Evolutionary conservation across 2,797 vertebrate genomes (phyloP).

Genomic region (Botia kubotai): DNA sequence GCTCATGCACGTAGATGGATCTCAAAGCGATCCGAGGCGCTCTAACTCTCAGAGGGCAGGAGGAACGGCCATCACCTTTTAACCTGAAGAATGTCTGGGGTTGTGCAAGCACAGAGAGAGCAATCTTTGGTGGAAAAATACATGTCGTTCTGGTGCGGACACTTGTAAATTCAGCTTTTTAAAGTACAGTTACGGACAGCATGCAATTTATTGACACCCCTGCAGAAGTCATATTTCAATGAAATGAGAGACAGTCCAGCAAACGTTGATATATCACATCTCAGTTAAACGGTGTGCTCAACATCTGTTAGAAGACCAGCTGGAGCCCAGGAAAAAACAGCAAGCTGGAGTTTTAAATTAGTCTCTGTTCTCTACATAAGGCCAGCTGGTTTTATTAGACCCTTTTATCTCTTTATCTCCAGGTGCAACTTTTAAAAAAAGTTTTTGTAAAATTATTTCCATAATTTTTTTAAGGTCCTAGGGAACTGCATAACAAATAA

Average conservation of each 20-base stretch:
- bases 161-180: constrained; percentile 2
- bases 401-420: constrained; percentile 38
- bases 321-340: constrained; percentile 11
- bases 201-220: constrained; percentile 21
- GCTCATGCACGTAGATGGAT: constrained; percentile 25
- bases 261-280: constrained; percentile 29
- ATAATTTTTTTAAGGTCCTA: neutral
- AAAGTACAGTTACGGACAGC: constrained; percentile 14
- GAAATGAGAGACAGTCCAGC: constrained; percentile 20
- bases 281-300: constrained; percentile 17
- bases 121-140: constrained; percentile 7
- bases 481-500: neutral
- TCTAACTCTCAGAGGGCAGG: neutral
- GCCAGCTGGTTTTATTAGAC: constrained; percentile 26
- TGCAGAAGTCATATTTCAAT: constrained; percentile 25
- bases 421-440: constrained; percentile 32
- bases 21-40: constrained; percentile 33
- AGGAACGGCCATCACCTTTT: constrained; percentile 19
- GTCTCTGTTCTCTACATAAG: constrained; percentile 23
- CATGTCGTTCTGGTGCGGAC: neutral
- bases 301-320: constrained; percentile 32
- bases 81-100: neutral
- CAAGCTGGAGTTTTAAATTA: constrained; percentile 35
- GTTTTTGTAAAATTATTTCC: neutral
- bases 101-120: neutral